A percentile compares a stretch with the other conserved stretches of the same genome.
These are phyloP conservation scores for Tribolium freemani DNA, from an alignment of 2,888 invertebrate species.

Conservation along the genomic window DNA sequence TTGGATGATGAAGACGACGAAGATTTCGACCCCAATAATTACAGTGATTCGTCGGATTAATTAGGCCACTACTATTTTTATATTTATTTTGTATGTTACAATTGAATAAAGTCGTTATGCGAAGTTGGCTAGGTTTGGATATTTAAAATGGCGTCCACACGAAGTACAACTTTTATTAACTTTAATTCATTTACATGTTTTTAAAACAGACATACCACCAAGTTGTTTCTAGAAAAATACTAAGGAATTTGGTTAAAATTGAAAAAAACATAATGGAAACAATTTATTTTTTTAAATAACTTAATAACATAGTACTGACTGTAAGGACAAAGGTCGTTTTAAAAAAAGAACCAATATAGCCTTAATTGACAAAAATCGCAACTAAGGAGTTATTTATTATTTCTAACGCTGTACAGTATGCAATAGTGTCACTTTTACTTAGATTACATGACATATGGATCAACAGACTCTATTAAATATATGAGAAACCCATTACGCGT, in stretches of 20 bases:
- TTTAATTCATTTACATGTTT: constrained; percentile 13
- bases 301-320: constrained; percentile 55
- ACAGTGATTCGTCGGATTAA: constrained; percentile 53
- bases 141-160: constrained; percentile 1
- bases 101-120: background rate
- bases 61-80: background rate
- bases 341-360: constrained; percentile 54
- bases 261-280: constrained; percentile 40
- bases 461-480: constrained; percentile 56
- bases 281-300: constrained; percentile 47
- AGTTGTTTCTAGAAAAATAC: constrained; percentile 24
- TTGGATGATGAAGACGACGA: constrained; percentile 76
- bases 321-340: constrained; percentile 51
- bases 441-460: constrained; percentile 45
- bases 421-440: constrained; percentile 71
- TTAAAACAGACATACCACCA: constrained; percentile 19
- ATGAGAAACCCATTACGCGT: constrained; percentile 53
- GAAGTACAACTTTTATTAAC: constrained; percentile 32
- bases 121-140: background rate
- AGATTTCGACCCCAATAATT: constrained; percentile 73
- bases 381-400: constrained; percentile 59
- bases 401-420: constrained; percentile 68
- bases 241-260: constrained; percentile 17
- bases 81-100: constrained; percentile 4
- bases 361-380: constrained; percentile 57